Evolutionary conservation across 1,140 invertebrate species (phyloP), one percentile per base, ranked within the genome.

Genomic region (Amyelois transitella): DNA sequence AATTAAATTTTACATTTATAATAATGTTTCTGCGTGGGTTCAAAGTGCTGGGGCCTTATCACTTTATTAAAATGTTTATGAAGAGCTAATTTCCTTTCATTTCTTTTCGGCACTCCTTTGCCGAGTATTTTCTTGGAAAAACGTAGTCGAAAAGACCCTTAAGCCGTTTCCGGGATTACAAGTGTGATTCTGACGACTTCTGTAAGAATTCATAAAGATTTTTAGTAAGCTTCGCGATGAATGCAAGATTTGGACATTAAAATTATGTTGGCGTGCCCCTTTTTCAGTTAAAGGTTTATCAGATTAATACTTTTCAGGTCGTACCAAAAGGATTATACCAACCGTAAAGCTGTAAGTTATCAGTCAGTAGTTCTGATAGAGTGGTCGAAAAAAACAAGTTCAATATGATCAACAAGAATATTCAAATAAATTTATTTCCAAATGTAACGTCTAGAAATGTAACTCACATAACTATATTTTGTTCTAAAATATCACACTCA

Each of bases 51-150:
- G n/a, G n/a, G 45, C 18, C 21, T 48, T 48, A 48, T 21, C 20
- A 21, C 45, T 48, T 48, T 48, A 48, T 48, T 48, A 48, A 48
- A 48, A 48, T 48, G 45, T 48, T 48, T 48, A 48, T 48, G 18
- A 48, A 48, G 45, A 21, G 45, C 45, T 48, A 48, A 48, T 48
- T 48, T 21, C 45, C 18, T 20, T 21, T 20, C 45, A 48, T 48
- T 48, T 21, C 45, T 48, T 48, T 38, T 21, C 45, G 6, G 45
- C 21, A 48, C 45, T 48, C 45, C 45, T 48, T 48, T 48, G 12
- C 45, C 21, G n/a, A 21, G 8, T 18, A 19, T 48, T 21, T 32
- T 14, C 32, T 14, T 38, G 32, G 32, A 38, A 38, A n/a, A n/a
- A 14, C 45, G 19, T 12, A 21, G 45, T 48, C 45, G 21, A 48